Percentiles rank a stretch among this genome's conserved stretches.
Conservation (phyloP, 2,888 invertebrate genomes). For the Pandemis heparana region DNA sequence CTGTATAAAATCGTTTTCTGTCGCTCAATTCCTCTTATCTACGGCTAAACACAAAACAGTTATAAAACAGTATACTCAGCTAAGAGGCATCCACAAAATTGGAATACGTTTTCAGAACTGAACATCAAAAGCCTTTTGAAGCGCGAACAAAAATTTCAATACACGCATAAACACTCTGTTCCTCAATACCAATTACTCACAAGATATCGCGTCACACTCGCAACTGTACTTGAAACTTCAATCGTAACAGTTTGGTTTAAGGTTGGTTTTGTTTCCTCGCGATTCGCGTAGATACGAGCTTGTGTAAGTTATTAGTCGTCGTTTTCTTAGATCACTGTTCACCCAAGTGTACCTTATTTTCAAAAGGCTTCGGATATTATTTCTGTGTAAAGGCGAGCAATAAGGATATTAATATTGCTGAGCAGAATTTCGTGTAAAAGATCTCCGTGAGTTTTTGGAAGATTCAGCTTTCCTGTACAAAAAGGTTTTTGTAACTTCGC, state of each 20-base stretch:
- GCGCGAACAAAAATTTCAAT: conserved; percentile 40
- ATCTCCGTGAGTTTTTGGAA: too few relatives aligned
- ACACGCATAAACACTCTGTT: conserved; percentile 35
- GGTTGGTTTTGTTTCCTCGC: background rate
- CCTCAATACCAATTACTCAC: conserved; percentile 11
- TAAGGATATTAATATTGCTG: conserved; percentile 28
- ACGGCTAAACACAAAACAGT: background rate
- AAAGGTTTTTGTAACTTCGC: too few relatives aligned
- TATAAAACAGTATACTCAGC: background rate
- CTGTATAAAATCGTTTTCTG: too few relatives aligned
- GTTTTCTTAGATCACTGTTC: conserved; percentile 37
- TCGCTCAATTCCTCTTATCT: too few relatives aligned
- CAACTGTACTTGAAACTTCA: background rate
- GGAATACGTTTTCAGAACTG: conserved; percentile 25
- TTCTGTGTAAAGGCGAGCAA: conserved; percentile 28
- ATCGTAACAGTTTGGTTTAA: background rate
- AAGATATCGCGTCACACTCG: background rate
- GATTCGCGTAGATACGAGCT: conserved; percentile 6
- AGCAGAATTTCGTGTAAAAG: background rate
- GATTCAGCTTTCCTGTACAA: too few relatives aligned
- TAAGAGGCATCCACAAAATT: conserved; percentile 7
- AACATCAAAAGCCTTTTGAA: conserved; percentile 39
- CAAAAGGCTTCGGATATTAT: conserved; percentile 36
- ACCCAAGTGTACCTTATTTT: conserved; percentile 22
- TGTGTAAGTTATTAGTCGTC: conserved; percentile 7